phyloP scores from a whole-genome alignment of 2,113 vertebrate species.

The Lathamus discolor region DNA sequence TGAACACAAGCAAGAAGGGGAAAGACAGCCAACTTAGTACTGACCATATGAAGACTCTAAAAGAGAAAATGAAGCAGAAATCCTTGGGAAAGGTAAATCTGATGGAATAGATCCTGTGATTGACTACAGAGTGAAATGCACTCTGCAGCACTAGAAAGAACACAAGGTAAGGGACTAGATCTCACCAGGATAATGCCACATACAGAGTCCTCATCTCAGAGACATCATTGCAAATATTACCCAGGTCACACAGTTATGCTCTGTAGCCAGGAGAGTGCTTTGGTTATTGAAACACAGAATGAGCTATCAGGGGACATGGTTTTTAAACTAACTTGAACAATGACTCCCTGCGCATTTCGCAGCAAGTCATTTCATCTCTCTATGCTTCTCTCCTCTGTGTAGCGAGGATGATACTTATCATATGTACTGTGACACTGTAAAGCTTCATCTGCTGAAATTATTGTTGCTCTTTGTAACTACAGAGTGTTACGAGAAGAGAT shows the following conservation, averaged over 20 bases:
- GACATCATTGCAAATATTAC: background rate
- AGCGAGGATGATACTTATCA: background rate
- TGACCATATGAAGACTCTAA: background rate
- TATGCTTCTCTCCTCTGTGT: background rate
- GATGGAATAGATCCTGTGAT: background rate
- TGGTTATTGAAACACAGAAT: background rate
- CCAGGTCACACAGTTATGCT: accelerated
- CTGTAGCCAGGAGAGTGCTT: background rate
- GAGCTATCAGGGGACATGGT: background rate
- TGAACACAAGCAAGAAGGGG: background rate
- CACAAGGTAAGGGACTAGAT: background rate
- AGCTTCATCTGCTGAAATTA: constrained; percentile 23
- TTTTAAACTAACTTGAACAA: constrained; percentile 5
- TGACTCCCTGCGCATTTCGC: background rate
- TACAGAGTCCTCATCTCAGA: background rate
- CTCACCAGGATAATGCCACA: background rate
- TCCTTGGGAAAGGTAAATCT: background rate
- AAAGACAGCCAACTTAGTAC: background rate
- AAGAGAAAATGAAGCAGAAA: background rate
- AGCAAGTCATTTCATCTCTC: background rate
- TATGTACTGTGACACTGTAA: background rate
- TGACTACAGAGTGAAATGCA: background rate
- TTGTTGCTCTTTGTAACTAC: background rate
- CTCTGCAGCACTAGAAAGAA: background rate
- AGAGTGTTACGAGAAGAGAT: background rate